Evolutionary conservation across 2,888 invertebrate genomes (phyloP), one percentile per base, ranked within the genome.

Genomic region (Acrobasis suavella): DNA sequence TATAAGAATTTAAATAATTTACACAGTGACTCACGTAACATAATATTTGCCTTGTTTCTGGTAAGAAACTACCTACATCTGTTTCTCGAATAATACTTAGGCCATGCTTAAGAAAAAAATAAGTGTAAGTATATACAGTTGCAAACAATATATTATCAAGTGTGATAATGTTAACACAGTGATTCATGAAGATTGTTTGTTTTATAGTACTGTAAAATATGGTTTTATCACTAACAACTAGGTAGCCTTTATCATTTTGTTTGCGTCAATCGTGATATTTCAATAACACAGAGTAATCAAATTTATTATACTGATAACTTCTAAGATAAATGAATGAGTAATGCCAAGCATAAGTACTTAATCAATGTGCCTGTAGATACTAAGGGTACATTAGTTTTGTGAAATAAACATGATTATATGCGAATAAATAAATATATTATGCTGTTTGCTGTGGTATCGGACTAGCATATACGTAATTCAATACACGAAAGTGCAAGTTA

Each of bases 381-480:
- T 78, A 68, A 75, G 60, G 66, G 65, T 71, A 74, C 72, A 67
- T 63, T 65, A 66, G 52, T 63, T 67, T 64, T 64, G 65, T 70
- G 67, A 80, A 76, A 80, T 69, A 72, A 73, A 72, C 64, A 68
- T 74, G 77, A 78, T 84, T 84, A 83, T 72, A 83, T 80, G 81
- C 78, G 83, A 81, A 85, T 86, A 83, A 85, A 85, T 85, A 84
- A 32, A 81, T 75, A 72, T 63, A 69, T 70, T 76, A 75, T 77
- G 82, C 77, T 86, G 78, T 80, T 85, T 82, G 86, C 81, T 86
- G 86, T 84, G 79, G 79, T 86, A 81, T 74, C 77, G 74, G 90
- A 90, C 90, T 90, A 90, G 89, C 82, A 85, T 86, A 82, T 77
- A 81, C 76, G 78, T 76, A 69, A 70, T 69, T 67, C 59, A 77